A percentile compares a stretch with the other conserved stretches of the same genome.
Evolutionary conservation across 2,888 invertebrate genomes (phyloP).

Genomic region (Chrysolina americana): DNA sequence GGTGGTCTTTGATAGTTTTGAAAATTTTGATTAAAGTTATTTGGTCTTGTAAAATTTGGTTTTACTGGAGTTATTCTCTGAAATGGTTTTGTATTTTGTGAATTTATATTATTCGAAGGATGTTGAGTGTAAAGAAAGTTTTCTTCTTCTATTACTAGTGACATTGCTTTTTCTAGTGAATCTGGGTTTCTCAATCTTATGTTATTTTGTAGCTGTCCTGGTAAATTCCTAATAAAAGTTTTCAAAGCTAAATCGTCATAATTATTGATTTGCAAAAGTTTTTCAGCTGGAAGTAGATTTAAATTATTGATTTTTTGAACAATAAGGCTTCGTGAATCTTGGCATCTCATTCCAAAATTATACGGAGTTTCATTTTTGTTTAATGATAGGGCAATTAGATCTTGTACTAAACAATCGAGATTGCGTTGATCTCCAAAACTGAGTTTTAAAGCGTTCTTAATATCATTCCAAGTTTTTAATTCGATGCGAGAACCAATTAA

Average conservation of each 20-base stretch:
- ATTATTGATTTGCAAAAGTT: neutral
- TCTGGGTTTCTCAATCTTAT: neutral
- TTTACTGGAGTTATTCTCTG: neutral
- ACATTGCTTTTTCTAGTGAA: neutral
- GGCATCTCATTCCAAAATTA: constrained; percentile 36
- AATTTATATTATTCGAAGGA: neutral
- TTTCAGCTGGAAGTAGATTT: constrained; percentile 1
- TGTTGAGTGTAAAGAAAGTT: neutral
- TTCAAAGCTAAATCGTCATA: constrained; percentile 27
- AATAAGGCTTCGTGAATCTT: constrained; percentile 29
- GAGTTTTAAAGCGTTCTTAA: constrained; percentile 17
- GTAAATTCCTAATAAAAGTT: constrained; percentile 20
- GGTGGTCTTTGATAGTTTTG: neutral
- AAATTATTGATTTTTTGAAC: constrained; percentile 22
- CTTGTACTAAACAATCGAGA: constrained; percentile 33
- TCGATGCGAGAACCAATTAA: constrained; percentile 32
- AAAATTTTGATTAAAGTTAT: neutral
- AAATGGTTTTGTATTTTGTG: neutral
- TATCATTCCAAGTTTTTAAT: too few species aligned
- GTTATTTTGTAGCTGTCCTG: constrained; percentile 3
- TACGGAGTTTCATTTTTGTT: constrained; percentile 29
- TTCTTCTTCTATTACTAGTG: neutral
- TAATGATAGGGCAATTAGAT: constrained; percentile 26
- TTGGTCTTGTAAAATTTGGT: neutral
- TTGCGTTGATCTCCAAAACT: constrained; percentile 32